Base-by-base conservation (phyloP, 64 coral and sea anemone species). In the Montipora sp. region DNA sequence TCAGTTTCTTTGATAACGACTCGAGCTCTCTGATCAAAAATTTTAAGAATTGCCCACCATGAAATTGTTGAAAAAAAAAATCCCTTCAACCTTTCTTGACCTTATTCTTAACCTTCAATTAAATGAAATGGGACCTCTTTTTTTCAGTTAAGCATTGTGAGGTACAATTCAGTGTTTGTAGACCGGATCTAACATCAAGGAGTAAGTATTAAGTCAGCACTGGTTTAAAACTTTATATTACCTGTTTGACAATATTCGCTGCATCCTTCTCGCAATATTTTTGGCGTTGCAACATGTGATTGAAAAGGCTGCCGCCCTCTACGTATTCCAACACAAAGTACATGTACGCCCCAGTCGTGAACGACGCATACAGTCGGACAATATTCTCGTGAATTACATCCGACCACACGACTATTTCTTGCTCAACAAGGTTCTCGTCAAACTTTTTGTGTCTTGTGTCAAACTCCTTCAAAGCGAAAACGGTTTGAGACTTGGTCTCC, bases 391-490 rank as follows among this genome's bases (percentile, higher is more conserved):
- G 95, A 20, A 79, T 73, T 7, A 98, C 71, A 18, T 86, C 95
- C 71, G 90, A 92, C 95, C 95, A 98, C 50, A 98, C 79, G 3
- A 69, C 47, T 20, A 94, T 94, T 73, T 98, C 95, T 74, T 91
- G 83, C 63, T 98, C 87, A 2, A 98, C 95, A 58, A 61, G 51
- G 0, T 92, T 79, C 47, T 89, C 78, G n/a, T 98, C 95, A 67
- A 92, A 98, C 13, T 93, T 83, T 10, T 89, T 83, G 43, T 98
- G 94, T 77, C 77, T 92, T 14, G 89, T 92, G 84, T 98, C 89
- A 69, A 98, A 98, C 72, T 98, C 95, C 75, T 98, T 98, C 10
- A 98, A 92, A 2, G 95, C 95, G 77, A 98, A 98, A 4, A 92
- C 86, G 1, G 95, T 88, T 19, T 98, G 84, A 8, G 89, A 89